Evolutionary conservation across 2,888 invertebrate genomes (phyloP).

Genomic region (Blastobasis lacticolella): DNA sequence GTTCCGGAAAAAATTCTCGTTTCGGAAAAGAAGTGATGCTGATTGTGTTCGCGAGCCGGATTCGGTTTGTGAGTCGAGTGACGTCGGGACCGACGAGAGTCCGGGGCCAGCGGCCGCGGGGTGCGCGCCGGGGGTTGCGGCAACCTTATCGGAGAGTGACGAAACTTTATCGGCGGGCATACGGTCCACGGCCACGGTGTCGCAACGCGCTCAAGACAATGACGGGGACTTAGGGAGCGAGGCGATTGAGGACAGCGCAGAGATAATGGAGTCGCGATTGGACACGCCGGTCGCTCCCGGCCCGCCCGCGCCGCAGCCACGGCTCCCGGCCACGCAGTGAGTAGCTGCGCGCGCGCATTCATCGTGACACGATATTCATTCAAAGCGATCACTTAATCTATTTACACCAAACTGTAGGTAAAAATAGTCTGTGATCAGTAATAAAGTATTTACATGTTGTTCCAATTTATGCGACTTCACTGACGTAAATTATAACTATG

Average conservation of each 20-base stretch:
- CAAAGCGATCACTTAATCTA: no score
- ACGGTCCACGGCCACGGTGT: constrained; percentile 15
- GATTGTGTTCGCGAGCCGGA: constrained; percentile 15
- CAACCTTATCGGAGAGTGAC: constrained; percentile 17
- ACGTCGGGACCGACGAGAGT: no score
- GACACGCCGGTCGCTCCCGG: constrained; percentile 6
- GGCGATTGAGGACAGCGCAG: constrained; percentile 15
- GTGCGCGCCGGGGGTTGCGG: constrained; percentile 8
- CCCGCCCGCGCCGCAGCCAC: constrained; percentile 10
- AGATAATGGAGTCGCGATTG: constrained; percentile 16
- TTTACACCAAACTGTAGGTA: no score
- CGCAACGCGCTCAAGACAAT: constrained; percentile 22
- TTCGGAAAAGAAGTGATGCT: constrained; percentile 21
- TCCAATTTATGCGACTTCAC: no score
- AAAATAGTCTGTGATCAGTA: no score
- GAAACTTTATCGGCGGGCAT: constrained; percentile 17
- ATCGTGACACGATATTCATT: no score
- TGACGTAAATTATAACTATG: no score
- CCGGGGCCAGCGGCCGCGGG: no score
- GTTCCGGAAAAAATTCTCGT: constrained; percentile 26
- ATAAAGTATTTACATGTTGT: no score
- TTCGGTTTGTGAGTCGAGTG: neutral
- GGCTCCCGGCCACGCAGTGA: constrained; percentile 23
- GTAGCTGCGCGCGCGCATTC: constrained; percentile 14
- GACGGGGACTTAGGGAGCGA: constrained; percentile 18